These are phyloP conservation scores for Gymnoscopelus microlampas DNA, from an alignment of 2,797 vertebrate genomes.

Conservation along the genomic window DNA sequence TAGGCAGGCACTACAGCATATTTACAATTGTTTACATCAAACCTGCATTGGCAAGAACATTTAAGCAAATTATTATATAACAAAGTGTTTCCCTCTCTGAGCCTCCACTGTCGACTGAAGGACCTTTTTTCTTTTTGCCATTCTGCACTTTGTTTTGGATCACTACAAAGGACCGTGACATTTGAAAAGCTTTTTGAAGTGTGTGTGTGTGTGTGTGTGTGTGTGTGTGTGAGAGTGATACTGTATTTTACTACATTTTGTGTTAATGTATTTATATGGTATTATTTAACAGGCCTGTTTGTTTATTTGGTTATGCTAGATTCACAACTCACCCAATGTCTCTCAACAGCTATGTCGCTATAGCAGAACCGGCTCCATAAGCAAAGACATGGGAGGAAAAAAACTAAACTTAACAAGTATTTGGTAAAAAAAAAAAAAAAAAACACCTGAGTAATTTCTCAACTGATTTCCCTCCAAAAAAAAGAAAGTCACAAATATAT, in stretches of 20 bases:
- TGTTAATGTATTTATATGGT: slow-evolving; percentile 44
- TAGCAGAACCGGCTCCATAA: too few relatives aligned
- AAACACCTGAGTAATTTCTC: too few relatives aligned
- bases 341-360: neutral
- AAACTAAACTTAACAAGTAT: neutral
- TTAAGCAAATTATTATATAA: slow-evolving; percentile 17
- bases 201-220: slow-evolving; percentile 43
- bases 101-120: slow-evolving; percentile 37
- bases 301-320: slow-evolving; percentile 30
- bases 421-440: too few relatives aligned
- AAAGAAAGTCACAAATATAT: too few relatives aligned
- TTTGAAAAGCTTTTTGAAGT: slow-evolving; percentile 24
- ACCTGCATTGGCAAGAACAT: slow-evolving; percentile 32
- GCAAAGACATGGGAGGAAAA: too few relatives aligned
- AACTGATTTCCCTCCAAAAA: neutral
- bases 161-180: slow-evolving; percentile 38
- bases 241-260: slow-evolving; percentile 52
- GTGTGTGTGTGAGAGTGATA: slow-evolving; percentile 17
- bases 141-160: slow-evolving; percentile 57
- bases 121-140: slow-evolving; percentile 47
- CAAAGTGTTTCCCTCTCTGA: slow-evolving; percentile 14
- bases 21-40: slow-evolving; percentile 34
- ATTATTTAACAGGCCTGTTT: slow-evolving; percentile 34
- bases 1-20: slow-evolving; percentile 28
- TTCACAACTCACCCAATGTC: neutral